Conservation (phyloP, 2,797 vertebrate species). For the Catostomus latipinnis region DNA sequence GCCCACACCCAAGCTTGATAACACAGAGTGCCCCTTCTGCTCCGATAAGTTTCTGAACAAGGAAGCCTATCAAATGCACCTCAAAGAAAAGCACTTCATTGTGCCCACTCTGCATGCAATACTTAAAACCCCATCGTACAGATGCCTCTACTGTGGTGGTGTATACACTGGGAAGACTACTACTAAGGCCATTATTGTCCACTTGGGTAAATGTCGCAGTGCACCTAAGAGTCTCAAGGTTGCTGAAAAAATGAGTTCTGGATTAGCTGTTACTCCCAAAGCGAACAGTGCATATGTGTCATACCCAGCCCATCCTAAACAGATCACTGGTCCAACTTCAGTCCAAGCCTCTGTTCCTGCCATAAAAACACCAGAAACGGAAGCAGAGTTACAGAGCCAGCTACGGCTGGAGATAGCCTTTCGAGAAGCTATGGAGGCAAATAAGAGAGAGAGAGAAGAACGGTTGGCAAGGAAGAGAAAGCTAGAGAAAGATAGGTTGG, state of each 20-base stretch:
- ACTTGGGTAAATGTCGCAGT: conserved; percentile 90
- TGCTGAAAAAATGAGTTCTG: conserved; percentile 47
- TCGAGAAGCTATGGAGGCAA: conserved; percentile 75
- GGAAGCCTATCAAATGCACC: conserved; percentile 85
- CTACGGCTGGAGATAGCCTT: conserved; percentile 76
- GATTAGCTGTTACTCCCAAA: conserved; percentile 47
- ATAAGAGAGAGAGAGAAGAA: conserved; percentile 78
- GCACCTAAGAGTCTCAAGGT: conserved; percentile 81
- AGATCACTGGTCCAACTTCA: conserved; percentile 35
- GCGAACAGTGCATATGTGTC: conserved; percentile 37
- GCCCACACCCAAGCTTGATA: conserved; percentile 67
- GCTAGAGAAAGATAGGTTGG: conserved; percentile 68
- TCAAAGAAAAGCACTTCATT: conserved; percentile 93
- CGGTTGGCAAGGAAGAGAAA: conserved; percentile 80
- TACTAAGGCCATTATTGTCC: conserved; percentile 90
- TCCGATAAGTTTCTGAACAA: conserved; percentile 82
- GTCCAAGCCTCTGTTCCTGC: conserved; percentile 38
- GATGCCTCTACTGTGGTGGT: conserved; percentile 96
- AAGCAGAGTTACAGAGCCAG: conserved; percentile 72
- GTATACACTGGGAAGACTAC: conserved; percentile 97
- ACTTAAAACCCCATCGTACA: conserved; percentile 92
- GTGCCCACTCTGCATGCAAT: conserved; percentile 94
- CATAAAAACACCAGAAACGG: conserved; percentile 26
- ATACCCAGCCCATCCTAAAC: conserved; percentile 30
- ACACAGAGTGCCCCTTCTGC: conserved; percentile 88